Conservation (phyloP, 2,113 vertebrate species). For the Gadus macrocephalus region DNA sequence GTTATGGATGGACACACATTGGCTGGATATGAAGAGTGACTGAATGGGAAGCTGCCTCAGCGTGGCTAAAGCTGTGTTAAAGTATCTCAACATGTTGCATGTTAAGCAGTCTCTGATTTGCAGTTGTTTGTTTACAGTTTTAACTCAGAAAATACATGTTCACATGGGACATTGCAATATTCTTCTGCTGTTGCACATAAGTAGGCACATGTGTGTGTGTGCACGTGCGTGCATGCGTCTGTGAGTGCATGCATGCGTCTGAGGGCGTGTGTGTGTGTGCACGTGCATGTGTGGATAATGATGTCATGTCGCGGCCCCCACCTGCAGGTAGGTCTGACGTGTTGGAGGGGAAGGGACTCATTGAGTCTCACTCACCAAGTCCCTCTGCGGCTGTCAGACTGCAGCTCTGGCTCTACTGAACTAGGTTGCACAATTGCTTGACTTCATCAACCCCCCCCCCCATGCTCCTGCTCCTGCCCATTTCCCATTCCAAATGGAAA, state of each 20-base stretch:
- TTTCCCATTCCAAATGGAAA: constrained; percentile 29
- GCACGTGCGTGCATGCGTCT: background rate
- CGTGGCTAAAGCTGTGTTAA: constrained; percentile 13
- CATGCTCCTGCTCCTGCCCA: background rate
- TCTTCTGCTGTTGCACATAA: constrained; percentile 22
- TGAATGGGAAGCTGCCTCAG: constrained; percentile 26
- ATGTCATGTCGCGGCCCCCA: constrained; percentile 43
- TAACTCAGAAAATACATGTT: constrained; percentile 4
- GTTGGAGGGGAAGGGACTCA: constrained; percentile 42
- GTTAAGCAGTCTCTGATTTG: constrained; percentile 13
- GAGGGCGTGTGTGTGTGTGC: background rate
- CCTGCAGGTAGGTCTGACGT: background rate
- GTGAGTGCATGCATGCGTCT: constrained; percentile 27
- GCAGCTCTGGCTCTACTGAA: constrained; percentile 7
- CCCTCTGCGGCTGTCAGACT: constrained; percentile 28
- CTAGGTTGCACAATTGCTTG: constrained; percentile 19
- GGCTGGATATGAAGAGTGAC: constrained; percentile 21
- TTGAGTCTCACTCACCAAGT: constrained; percentile 38
- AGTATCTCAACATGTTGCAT: constrained; percentile 27
- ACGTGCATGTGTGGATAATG: constrained; percentile 26
- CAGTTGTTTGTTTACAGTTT: constrained; percentile 14
- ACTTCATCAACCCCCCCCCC: constrained; percentile 17
- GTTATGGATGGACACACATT: constrained; percentile 25
- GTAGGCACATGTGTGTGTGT: constrained; percentile 23
- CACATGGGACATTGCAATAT: constrained; percentile 17